Evolutionary conservation across 2,797 vertebrate genomes (phyloP), one percentile per base, ranked within the genome.

Genomic region (Tapirus indicus): DNA sequence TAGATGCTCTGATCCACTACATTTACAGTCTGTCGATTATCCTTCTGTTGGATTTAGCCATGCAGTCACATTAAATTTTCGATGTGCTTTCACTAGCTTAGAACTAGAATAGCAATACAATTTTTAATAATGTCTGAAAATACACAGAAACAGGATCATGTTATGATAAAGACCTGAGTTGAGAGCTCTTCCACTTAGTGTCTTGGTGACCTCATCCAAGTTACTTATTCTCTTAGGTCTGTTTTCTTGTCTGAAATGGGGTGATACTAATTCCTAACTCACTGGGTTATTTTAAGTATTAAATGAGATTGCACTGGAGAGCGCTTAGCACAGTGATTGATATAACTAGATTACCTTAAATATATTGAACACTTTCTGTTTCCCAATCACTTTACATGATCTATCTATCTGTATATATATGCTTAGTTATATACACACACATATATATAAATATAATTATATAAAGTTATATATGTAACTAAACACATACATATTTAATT

Each of bases 51-150:
- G 6, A 71, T 64, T 91, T 83, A 68, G 4, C 54, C 62, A 75
- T 75, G 16, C 60, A 89, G 23, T 75, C 69, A 72, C 79, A 82
- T 79, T 86, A 80, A 68, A 95, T n/a, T 93, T 92, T 92, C 89
- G 44, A 86, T 90, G 17, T 72, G 25, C 25, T 93, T 95, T 87
- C 52, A 89, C 58, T 79, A 21, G 71, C 77, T 69, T 58, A 96
- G 87, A 80, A 54, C 32, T 71, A 92, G 16, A 54, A n/a, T 88
- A 77, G 23, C 35, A 93, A 71, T 49, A 93, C 23, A 69, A 2
- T 86, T 82, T 94, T 89, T 91, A 72, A 58, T 71, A 44, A 54
- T 86, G 25, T 58, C 23, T 71, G 38, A 78, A 77, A 71, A 47
- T 87, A 32, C 27, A 20, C 11, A 17, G 49, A 91, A 93, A 77